Percentiles rank a stretch among this genome's conserved stretches.
phyloP scores from a whole-genome alignment of 2,113 vertebrate genomes.

The Solenodon paradoxus region DNA sequence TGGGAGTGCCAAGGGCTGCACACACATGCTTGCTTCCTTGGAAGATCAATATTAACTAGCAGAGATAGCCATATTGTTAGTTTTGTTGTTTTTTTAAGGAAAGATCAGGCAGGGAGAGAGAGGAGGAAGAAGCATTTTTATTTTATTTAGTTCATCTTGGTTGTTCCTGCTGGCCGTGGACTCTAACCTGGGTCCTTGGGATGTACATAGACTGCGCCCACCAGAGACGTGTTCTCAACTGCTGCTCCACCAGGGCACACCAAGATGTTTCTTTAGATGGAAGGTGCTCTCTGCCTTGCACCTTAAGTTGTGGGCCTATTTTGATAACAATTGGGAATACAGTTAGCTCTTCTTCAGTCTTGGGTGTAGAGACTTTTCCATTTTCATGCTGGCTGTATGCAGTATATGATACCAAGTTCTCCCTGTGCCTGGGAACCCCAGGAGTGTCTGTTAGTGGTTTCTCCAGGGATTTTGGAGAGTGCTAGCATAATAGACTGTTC shows the following conservation, averaged over 20 bases:
- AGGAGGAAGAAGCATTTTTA: no score
- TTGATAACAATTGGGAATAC: background rate
- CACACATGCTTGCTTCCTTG: background rate
- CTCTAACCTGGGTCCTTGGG: no score
- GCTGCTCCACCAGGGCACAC: no score
- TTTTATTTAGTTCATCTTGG: no score
- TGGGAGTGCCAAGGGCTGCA: background rate
- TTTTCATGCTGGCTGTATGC: conserved; percentile 26
- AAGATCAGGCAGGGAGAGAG: no score
- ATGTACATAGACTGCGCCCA: no score
- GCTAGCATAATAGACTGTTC: conserved; percentile 19
- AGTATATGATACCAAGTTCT: conserved; percentile 51
- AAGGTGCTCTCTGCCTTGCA: background rate
- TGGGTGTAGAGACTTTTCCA: background rate
- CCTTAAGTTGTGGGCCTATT: background rate
- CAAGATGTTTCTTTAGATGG: background rate
- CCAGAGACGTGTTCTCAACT: no score
- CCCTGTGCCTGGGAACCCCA: conserved; percentile 16
- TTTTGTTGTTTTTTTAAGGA: no score
- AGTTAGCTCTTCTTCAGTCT: background rate
- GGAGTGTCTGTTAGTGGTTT: conserved; percentile 57
- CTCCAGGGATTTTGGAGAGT: conserved; percentile 57
- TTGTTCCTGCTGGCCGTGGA: no score
- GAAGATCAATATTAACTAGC: conserved; percentile 25
- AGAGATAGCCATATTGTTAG: background rate